A percentile compares a stretch with the other conserved stretches of the same genome.
Conservation (phyloP, 2,113 vertebrate genomes). For the Seriola dumerili region DNA sequence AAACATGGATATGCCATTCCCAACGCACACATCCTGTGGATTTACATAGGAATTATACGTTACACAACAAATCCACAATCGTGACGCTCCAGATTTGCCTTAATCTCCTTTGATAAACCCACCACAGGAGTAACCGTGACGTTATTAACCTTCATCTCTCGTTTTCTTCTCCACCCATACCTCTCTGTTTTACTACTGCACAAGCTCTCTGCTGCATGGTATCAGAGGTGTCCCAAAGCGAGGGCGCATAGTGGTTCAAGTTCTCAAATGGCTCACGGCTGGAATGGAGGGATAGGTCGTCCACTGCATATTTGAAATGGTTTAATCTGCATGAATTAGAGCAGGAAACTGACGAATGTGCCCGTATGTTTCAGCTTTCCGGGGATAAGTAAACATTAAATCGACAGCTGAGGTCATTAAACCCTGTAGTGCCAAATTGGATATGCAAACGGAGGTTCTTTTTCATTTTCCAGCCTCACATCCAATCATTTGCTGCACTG, state of each 20-base stretch:
- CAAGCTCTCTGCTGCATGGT: too few relatives aligned
- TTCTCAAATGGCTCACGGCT: slow-evolving; percentile 15
- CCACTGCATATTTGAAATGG: slow-evolving; percentile 22
- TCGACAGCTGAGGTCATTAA: slow-evolving; percentile 33
- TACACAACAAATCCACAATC: slow-evolving; percentile 77
- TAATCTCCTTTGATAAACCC: slow-evolving; percentile 67
- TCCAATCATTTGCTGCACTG: slow-evolving; percentile 37
- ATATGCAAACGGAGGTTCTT: slow-evolving; percentile 57
- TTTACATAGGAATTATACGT: slow-evolving; percentile 66
- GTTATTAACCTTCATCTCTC: slow-evolving; percentile 20
- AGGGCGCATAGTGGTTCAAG: slow-evolving; percentile 2
- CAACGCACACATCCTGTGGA: slow-evolving; percentile 31
- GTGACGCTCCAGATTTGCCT: slow-evolving; percentile 61
- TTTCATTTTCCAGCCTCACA: not conserved
- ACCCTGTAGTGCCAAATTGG: slow-evolving; percentile 33
- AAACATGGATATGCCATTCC: not conserved
- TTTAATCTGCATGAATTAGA: slow-evolving; percentile 61
- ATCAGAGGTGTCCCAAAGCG: slow-evolving; percentile 1
- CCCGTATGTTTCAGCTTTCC: slow-evolving; percentile 15
- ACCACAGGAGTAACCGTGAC: slow-evolving; percentile 30
- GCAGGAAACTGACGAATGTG: slow-evolving; percentile 10
- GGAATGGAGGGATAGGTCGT: slow-evolving; percentile 20
- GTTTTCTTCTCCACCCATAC: not conserved
- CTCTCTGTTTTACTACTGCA: not conserved
- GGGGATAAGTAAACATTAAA: slow-evolving; percentile 46